Conservation (phyloP, 2,113 vertebrate genomes). For the Scomber colias region DNA sequence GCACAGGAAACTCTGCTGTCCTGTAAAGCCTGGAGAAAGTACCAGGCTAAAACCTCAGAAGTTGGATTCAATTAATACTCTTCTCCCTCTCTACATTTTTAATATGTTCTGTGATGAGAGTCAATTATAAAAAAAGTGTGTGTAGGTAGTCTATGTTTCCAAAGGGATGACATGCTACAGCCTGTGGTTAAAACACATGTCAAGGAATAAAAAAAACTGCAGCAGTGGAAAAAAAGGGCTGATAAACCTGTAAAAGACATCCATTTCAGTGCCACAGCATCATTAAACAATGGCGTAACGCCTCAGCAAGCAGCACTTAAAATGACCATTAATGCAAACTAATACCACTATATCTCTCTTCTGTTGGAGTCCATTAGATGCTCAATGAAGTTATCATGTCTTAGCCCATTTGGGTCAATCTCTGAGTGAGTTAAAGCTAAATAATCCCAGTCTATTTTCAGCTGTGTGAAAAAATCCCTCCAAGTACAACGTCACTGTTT, state of each 20-base stretch:
- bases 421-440: slow-evolving; percentile 12
- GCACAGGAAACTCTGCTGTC: slow-evolving; percentile 30
- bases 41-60: slow-evolving; percentile 16
- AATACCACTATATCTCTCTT: slow-evolving; percentile 37
- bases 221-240: neutral
- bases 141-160: neutral
- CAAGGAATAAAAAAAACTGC: slow-evolving; percentile 18
- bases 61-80: slow-evolving; percentile 22
- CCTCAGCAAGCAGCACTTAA: slow-evolving; percentile 50
- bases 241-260: slow-evolving; percentile 34
- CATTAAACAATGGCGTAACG: slow-evolving; percentile 61
- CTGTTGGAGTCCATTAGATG: slow-evolving; percentile 58
- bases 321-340: slow-evolving; percentile 57
- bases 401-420: slow-evolving; percentile 49
- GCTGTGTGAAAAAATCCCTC: neutral
- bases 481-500: neutral
- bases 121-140: neutral
- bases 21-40: slow-evolving; percentile 10
- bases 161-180: slow-evolving; percentile 10
- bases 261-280: slow-evolving; percentile 31
- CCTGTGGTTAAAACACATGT: slow-evolving; percentile 19
- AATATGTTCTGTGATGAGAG: slow-evolving; percentile 5
- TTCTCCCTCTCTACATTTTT: neutral
- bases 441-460: slow-evolving; percentile 1
- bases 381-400: slow-evolving; percentile 60